These are phyloP conservation scores for Myanophis thanlyinensis DNA, from an alignment of 2,113 vertebrate genomes.

Conservation along the genomic window DNA sequence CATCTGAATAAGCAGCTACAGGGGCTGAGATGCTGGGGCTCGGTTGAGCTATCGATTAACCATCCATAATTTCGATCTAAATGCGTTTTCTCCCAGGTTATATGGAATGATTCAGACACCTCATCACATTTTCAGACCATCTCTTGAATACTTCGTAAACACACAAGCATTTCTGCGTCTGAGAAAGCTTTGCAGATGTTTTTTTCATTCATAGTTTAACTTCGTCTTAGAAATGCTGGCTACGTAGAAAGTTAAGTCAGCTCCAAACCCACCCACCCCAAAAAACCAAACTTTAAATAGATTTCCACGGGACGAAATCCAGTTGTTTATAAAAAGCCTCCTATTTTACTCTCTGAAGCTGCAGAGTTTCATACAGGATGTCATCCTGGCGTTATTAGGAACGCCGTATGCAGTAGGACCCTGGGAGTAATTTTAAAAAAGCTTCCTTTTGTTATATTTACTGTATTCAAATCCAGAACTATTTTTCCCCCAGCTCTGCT, in stretches of 20 bases:
- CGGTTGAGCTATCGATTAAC: background rate
- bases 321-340: conserved; percentile 84
- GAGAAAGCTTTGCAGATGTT: conserved; percentile 82
- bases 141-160: conserved; percentile 82
- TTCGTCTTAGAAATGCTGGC: conserved; percentile 80
- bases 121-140: conserved; percentile 80
- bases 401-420: conserved; percentile 75
- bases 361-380: conserved; percentile 66
- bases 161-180: conserved; percentile 79
- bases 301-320: conserved; percentile 84
- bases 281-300: conserved; percentile 89
- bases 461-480: conserved; percentile 84
- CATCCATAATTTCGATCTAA: background rate
- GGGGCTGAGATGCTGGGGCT: background rate
- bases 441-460: conserved; percentile 84
- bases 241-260: conserved; percentile 84
- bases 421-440: conserved; percentile 77
- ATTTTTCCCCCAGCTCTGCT: conserved; percentile 32
- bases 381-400: conserved; percentile 83
- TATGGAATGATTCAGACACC: background rate
- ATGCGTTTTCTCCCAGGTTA: background rate
- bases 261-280: conserved; percentile 60
- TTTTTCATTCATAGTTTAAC: conserved; percentile 95
- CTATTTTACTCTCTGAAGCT: conserved; percentile 57
- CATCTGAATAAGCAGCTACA: background rate